Percentiles rank a stretch among this genome's conserved stretches.
Conservation (phyloP, 1,140 invertebrate species). For the Dinothrombium tinctorium region DNA sequence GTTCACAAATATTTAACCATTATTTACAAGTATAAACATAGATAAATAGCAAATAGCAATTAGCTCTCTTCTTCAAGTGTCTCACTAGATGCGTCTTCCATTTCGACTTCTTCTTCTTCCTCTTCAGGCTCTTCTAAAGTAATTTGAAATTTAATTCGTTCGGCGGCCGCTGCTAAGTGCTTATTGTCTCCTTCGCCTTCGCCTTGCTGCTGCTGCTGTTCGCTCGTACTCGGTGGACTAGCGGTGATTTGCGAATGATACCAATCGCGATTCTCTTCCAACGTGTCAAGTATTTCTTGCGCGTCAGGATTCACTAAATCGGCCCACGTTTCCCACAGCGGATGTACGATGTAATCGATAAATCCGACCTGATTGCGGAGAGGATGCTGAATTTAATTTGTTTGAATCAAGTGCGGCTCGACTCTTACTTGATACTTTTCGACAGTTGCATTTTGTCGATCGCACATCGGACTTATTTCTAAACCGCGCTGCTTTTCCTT, state of each 20-base stretch:
- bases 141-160: constrained; percentile 32
- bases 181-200: not conserved
- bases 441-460: constrained; percentile 86
- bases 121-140: constrained; percentile 53
- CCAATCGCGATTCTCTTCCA: constrained; percentile 96
- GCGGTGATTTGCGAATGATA: constrained; percentile 52
- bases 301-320: constrained; percentile 96
- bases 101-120: not conserved
- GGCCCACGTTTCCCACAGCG: constrained; percentile 97
- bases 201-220: not conserved
- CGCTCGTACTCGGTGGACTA: constrained; percentile 14
- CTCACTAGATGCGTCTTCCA: not conserved
- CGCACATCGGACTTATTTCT: constrained; percentile 80
- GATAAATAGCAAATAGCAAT: no score
- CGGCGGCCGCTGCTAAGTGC: constrained; percentile 25
- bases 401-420: not conserved
- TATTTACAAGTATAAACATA: no score
- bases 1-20: no score
- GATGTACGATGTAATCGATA: constrained; percentile 98
- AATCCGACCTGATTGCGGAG: constrained; percentile 49
- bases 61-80: no score
- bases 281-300: constrained; percentile 83
- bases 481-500: constrained; percentile 68
- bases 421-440: constrained; percentile 69
- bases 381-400: not conserved